A percentile compares a stretch with the other conserved stretches of the same genome.
phyloP scores from a whole-genome alignment of 92 coral and sea anemone genomes.

The Anthopleura xanthogrammica region DNA sequence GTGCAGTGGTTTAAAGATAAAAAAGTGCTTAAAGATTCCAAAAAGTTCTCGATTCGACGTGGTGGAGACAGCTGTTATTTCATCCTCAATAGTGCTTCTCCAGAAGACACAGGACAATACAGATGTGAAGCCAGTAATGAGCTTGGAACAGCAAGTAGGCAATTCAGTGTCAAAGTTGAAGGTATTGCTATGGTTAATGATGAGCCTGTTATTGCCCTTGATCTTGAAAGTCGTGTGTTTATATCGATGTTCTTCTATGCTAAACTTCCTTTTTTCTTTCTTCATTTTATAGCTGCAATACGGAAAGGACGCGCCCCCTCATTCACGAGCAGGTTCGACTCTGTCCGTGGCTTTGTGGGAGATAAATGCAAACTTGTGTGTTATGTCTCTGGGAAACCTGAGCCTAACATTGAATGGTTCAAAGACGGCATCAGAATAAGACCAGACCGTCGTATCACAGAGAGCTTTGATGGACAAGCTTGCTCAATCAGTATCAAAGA shows the following conservation, averaged over 20 bases:
- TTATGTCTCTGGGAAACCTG: slow-evolving; percentile 63
- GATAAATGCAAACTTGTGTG: slow-evolving; percentile 59
- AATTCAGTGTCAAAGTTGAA: slow-evolving; percentile 54
- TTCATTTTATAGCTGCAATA: slow-evolving; percentile 43
- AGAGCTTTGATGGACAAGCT: slow-evolving; percentile 34
- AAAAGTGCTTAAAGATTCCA: slow-evolving; percentile 30
- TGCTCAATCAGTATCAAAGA: slow-evolving; percentile 28
- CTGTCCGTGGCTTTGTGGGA: slow-evolving; percentile 54
- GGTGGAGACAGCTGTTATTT: slow-evolving; percentile 40
- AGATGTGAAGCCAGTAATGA: slow-evolving; percentile 68
- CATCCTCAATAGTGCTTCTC: slow-evolving; percentile 43
- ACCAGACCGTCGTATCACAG: slow-evolving; percentile 43
- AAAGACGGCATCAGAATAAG: slow-evolving; percentile 55
- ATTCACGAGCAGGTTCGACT: slow-evolving; percentile 27
- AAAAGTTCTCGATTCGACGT: slow-evolving; percentile 37
- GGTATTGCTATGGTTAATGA: slow-evolving; percentile 9
- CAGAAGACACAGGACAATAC: slow-evolving; percentile 62
- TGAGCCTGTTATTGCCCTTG: not conserved
- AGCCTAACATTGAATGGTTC: slow-evolving; percentile 63
- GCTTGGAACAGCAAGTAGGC: slow-evolving; percentile 55
- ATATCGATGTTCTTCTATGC: too few relatives aligned
- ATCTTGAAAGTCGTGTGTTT: too few relatives aligned
- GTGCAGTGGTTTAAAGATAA: slow-evolving; percentile 64
- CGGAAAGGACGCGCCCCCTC: slow-evolving; percentile 44
- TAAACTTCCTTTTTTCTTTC: not conserved